These are phyloP conservation scores for Cheiracanthium punctorium DNA, from an alignment of 2,888 invertebrate species.

Conservation along the genomic window DNA sequence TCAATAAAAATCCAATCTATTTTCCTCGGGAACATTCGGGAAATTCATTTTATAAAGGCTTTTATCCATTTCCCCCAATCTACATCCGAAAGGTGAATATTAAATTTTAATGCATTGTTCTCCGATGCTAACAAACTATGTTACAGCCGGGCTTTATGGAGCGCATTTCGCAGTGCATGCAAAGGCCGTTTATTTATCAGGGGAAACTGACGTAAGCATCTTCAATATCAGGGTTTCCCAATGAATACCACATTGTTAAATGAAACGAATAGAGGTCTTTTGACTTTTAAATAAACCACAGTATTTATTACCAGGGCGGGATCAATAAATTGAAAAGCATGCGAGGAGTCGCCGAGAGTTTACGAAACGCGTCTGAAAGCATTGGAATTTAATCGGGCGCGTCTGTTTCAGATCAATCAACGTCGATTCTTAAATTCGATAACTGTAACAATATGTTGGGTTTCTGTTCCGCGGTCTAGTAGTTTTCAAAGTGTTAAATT, in stretches of 20 bases:
- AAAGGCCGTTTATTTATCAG: not conserved
- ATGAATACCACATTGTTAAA: not conserved
- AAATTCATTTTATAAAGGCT: no score
- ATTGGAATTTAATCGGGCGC: not conserved
- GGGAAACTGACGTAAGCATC: not conserved
- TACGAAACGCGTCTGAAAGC: not conserved
- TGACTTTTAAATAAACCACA: not conserved
- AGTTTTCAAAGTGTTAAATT: no score
- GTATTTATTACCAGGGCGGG: not conserved
- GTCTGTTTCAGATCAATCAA: not conserved
- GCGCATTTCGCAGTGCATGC: no score
- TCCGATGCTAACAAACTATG: no score
- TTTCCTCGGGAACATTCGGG: no score
- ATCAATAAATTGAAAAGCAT: not conserved
- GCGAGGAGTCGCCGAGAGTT: not conserved
- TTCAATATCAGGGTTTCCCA: not conserved
- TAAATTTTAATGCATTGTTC: no score
- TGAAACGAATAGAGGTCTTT: not conserved
- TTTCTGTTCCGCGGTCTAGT: no score
- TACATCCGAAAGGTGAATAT: no score
- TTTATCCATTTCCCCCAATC: no score
- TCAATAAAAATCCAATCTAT: no score
- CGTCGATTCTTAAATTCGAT: not conserved
- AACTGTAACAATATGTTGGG: not conserved
- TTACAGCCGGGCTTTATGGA: no score